phyloP scores from a whole-genome alignment of 1,140 invertebrate genomes.

The Mamestra configurata region DNA sequence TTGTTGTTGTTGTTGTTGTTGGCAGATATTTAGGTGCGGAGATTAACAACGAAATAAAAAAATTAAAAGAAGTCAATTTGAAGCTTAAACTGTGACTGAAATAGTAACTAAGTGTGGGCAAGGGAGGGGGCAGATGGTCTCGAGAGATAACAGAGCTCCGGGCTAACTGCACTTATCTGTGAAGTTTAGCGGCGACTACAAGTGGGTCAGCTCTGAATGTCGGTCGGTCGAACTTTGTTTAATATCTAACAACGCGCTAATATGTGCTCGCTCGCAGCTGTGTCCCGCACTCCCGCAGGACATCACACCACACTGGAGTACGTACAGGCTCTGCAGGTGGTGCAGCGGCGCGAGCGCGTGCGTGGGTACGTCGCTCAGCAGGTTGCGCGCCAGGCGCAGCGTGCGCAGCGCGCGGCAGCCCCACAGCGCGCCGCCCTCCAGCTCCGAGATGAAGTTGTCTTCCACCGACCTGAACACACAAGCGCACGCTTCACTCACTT shows the following conservation, averaged over 20 bases:
- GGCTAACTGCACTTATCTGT: neutral
- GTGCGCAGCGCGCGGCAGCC: slow-evolving; percentile 67
- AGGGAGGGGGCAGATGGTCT: too few relatives aligned
- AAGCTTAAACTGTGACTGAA: too few relatives aligned
- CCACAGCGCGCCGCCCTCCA: slow-evolving; percentile 53
- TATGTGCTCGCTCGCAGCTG: too few relatives aligned
- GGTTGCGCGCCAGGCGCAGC: slow-evolving; percentile 64
- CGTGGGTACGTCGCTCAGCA: neutral
- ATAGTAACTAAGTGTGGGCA: neutral
- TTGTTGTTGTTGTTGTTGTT: too few relatives aligned
- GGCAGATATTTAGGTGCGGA: too few relatives aligned
- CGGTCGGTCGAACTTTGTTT: neutral
- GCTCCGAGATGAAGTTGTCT: slow-evolving; percentile 69
- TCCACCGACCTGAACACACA: slow-evolving; percentile 68
- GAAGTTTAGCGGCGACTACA: neutral
- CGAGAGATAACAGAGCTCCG: neutral
- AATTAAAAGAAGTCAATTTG: too few relatives aligned
- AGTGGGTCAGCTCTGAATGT: neutral
- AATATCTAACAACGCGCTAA: too few relatives aligned
- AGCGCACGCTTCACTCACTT: neutral
- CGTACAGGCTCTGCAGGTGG: slow-evolving; percentile 75
- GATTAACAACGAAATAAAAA: too few relatives aligned
- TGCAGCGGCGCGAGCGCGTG: slow-evolving; percentile 45
- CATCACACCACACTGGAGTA: too few relatives aligned
- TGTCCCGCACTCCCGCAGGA: neutral